These are phyloP conservation scores for Tenodera sinensis DNA, from an alignment of 2,888 invertebrate genomes.

Conservation along the genomic window DNA sequence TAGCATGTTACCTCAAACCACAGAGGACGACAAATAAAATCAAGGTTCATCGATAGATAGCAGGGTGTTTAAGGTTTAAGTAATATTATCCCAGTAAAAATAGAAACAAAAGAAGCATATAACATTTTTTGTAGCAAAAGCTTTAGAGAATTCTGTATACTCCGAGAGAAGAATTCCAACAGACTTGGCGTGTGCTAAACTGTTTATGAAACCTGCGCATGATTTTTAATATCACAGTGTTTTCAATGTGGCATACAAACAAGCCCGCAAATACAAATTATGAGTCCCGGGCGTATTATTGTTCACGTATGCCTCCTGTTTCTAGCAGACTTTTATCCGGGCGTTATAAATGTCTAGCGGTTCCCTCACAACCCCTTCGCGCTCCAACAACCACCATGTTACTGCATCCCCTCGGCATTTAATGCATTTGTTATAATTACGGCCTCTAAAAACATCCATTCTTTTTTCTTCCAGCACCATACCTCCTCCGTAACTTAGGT, in stretches of 20 bases:
- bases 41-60: no score
- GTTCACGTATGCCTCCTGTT: not conserved
- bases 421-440: slow-evolving; percentile 12
- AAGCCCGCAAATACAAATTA: not conserved
- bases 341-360: slow-evolving; percentile 8
- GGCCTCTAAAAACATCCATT: not conserved
- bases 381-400: not conserved
- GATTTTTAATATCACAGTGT: not conserved
- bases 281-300: not conserved
- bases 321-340: not conserved
- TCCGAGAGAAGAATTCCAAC: not conserved
- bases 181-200: not conserved
- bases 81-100: not conserved
- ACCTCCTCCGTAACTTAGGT: not conserved
- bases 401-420: not conserved
- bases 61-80: no score
- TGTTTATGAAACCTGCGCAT: not conserved
- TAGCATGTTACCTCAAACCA: no score
- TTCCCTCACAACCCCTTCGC: not conserved
- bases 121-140: not conserved
- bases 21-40: no score
- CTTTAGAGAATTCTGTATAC: not conserved
- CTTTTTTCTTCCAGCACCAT: not conserved
- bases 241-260: not conserved
- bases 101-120: not conserved